A percentile compares a stretch with the other conserved stretches of the same genome.
Conservation (phyloP, 2,888 invertebrate species). For the Nemapogon koenigi region DNA sequence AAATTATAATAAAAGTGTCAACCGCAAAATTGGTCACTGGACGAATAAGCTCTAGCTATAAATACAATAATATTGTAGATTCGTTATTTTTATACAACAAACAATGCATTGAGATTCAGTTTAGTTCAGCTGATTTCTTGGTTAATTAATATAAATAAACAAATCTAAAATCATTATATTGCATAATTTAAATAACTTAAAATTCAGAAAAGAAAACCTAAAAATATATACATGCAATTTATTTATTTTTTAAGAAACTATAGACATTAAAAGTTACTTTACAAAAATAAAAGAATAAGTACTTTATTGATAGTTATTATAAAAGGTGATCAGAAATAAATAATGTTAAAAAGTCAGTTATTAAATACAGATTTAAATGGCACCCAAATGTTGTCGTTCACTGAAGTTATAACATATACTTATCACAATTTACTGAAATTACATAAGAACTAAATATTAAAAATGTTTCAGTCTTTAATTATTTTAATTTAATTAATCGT, state of each 20-base stretch:
- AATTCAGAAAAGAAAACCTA: conserved; percentile 28
- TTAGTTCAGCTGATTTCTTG: conserved; percentile 58
- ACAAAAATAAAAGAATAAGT: conserved; percentile 20
- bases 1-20: conserved; percentile 41
- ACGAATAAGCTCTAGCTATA: no score
- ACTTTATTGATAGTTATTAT: conserved; percentile 19
- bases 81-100: conserved; percentile 31
- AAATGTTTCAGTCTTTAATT: no score
- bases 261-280: conserved; percentile 34
- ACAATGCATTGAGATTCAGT: conserved; percentile 53
- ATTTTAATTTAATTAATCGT: no score
- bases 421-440: conserved; percentile 8
- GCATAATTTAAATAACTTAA: conserved; percentile 65
- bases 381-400: conserved; percentile 22
- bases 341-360: conserved; percentile 17
- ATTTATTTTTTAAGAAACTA: conserved; percentile 23
- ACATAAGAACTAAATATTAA: conserved; percentile 1
- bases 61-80: neutral
- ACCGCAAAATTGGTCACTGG: conserved; percentile 41
- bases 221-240: conserved; percentile 49
- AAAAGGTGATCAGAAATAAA: conserved; percentile 41
- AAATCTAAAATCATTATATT: conserved; percentile 39
- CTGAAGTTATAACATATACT: conserved; percentile 1
- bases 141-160: conserved; percentile 19
- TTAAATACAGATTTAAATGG: conserved; percentile 29